A percentile compares a stretch with the other conserved stretches of the same genome.
Conservation (phyloP, 2,888 invertebrate species). For the Tetrapedia diversipes region DNA sequence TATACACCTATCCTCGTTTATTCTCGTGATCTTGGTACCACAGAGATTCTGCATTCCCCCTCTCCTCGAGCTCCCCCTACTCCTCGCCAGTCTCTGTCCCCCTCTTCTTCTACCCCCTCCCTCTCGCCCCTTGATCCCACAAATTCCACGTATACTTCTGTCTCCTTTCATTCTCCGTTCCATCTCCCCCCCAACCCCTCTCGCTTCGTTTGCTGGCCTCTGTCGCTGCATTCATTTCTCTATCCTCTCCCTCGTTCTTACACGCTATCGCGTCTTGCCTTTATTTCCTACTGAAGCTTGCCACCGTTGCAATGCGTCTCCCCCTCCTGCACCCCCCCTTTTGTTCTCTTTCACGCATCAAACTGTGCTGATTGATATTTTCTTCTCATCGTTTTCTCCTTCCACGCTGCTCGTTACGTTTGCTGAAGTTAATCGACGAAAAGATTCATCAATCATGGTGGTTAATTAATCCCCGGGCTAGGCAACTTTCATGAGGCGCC, state of each 20-base stretch:
- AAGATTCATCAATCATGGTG: neutral
- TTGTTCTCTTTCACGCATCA: slow-evolving; percentile 17
- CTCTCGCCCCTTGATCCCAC: too few relatives aligned
- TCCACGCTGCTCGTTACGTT: slow-evolving; percentile 31
- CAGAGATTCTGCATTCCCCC: slow-evolving; percentile 13
- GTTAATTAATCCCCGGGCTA: neutral
- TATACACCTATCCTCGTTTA: neutral
- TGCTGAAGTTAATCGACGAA: neutral
- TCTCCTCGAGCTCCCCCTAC: neutral
- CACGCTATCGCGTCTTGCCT: neutral
- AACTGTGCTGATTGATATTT: slow-evolving; percentile 55
- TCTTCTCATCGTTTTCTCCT: slow-evolving; percentile 49
- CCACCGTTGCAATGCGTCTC: neutral
- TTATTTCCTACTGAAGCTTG: slow-evolving; percentile 21
- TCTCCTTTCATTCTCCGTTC: too few relatives aligned
- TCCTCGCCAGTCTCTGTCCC: neutral
- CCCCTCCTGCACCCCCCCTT: too few relatives aligned
- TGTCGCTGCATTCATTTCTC: slow-evolving; percentile 40
- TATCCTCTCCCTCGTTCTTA: neutral
- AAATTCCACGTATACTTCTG: too few relatives aligned
- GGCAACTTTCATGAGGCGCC: too few relatives aligned
- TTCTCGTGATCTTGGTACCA: slow-evolving; percentile 22
- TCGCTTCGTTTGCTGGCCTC: neutral
- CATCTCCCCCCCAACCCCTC: neutral
- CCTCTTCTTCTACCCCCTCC: neutral